These are phyloP conservation scores for Anguilla marmorata DNA, from an alignment of 2,797 vertebrate species.

Conservation along the genomic window DNA sequence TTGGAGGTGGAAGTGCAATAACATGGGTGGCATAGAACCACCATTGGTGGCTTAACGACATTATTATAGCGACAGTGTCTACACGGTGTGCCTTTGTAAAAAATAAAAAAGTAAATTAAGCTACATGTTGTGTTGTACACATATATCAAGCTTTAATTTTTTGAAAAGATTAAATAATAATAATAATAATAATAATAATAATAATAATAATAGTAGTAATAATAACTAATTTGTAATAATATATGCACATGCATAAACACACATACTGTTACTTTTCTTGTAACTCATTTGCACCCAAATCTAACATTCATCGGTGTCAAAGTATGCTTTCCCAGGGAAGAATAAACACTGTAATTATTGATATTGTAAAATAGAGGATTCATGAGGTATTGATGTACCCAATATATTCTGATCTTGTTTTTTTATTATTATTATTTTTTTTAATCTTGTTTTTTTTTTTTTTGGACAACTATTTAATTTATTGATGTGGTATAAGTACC, in stretches of 20 bases:
- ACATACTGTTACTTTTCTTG: too few relatives aligned
- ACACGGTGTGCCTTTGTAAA: background rate
- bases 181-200: background rate
- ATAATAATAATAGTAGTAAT: too few relatives aligned
- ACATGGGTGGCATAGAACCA: background rate
- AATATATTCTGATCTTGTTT: background rate
- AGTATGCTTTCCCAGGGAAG: background rate
- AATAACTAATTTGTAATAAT: too few relatives aligned
- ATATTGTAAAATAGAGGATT: background rate
- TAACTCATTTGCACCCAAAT: background rate
- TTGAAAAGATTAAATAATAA: background rate
- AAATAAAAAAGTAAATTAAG: background rate
- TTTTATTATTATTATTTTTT: background rate
- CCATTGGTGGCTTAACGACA: background rate
- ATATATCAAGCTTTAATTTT: background rate
- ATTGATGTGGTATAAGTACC: background rate
- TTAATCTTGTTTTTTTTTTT: too few relatives aligned
- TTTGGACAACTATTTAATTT: background rate
- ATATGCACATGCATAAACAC: too few relatives aligned
- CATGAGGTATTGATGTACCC: too few relatives aligned
- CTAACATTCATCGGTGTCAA: background rate
- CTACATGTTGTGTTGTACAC: background rate
- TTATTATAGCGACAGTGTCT: background rate
- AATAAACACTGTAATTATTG: background rate
- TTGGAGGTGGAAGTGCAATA: background rate